Conservation (phyloP, 2,797 vertebrate genomes). For the Bovichtus diacanthus region DNA sequence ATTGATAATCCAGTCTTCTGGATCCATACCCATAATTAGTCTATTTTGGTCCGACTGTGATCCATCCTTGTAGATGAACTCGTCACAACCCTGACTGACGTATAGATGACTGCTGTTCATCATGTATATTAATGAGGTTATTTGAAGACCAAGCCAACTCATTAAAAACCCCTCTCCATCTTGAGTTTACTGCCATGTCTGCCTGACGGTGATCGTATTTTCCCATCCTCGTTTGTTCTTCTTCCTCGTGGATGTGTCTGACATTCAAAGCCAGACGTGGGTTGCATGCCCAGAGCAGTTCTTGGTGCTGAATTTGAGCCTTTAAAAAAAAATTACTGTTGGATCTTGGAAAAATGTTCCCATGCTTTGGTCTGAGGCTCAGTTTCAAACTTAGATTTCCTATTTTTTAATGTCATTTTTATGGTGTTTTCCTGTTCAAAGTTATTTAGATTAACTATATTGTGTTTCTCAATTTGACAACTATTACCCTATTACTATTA, state of each 20-base stretch:
- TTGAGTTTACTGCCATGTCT: conserved; percentile 3
- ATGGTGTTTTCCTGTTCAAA: neutral
- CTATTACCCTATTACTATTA: neutral
- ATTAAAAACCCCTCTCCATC: conserved; percentile 17
- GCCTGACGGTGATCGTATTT: conserved; percentile 1
- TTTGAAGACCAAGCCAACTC: conserved; percentile 41
- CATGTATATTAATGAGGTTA: conserved; percentile 54
- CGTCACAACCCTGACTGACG: conserved; percentile 30
- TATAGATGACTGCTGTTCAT: conserved; percentile 25
- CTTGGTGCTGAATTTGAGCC: neutral
- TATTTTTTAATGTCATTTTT: neutral
- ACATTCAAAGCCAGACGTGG: neutral
- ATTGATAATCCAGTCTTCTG: conserved; percentile 37
- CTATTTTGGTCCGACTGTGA: conserved; percentile 15
- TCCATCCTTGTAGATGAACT: conserved; percentile 17
- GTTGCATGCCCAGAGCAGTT: conserved; percentile 4
- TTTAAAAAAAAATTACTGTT: neutral
- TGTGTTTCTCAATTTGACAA: neutral
- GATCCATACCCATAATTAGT: conserved; percentile 37
- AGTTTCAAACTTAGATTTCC: neutral
- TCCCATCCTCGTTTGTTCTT: neutral
- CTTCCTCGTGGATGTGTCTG: neutral
- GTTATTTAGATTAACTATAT: neutral
- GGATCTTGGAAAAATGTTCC: neutral
- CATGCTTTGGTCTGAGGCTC: neutral